Evolutionary conservation across 2,888 invertebrate species (phyloP).

Genomic region (Acronicta aceris): DNA sequence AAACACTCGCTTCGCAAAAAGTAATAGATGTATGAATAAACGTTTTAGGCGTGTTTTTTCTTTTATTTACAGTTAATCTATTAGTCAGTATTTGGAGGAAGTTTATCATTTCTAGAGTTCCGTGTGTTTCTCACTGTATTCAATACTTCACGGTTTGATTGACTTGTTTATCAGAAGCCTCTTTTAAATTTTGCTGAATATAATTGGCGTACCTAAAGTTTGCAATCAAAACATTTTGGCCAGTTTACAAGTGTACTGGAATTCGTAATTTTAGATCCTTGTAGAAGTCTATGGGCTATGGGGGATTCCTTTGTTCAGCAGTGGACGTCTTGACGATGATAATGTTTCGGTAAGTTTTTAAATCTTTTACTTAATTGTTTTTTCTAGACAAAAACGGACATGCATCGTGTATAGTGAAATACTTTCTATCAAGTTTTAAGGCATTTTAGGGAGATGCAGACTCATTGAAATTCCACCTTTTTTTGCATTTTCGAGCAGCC

Average conservation of each 20-base stretch:
- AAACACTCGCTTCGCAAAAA: slow-evolving; percentile 63
- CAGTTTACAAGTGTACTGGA: slow-evolving; percentile 6
- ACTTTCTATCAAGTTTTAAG: too few species aligned
- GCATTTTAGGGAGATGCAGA: too few species aligned
- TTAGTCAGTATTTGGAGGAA: slow-evolving; percentile 19
- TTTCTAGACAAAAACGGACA: too few species aligned
- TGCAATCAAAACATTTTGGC: slow-evolving; percentile 26
- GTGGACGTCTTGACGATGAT: too few species aligned
- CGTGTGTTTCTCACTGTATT: slow-evolving; percentile 11
- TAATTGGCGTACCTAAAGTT: slow-evolving; percentile 14
- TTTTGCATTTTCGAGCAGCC: slow-evolving; percentile 10
- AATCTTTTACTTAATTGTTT: too few species aligned
- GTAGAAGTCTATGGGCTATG: too few species aligned
- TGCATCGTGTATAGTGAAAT: too few species aligned
- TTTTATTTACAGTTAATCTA: slow-evolving; percentile 47
- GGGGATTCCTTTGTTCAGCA: too few species aligned
- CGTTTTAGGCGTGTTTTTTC: slow-evolving; percentile 29
- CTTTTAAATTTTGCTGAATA: slow-evolving; percentile 26
- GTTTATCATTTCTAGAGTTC: slow-evolving; percentile 32
- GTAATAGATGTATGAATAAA: slow-evolving; percentile 51
- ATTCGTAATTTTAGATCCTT: too few species aligned
- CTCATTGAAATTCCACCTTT: too few species aligned
- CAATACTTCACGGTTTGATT: slow-evolving; percentile 13
- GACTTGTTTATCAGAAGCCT: slow-evolving; percentile 27
- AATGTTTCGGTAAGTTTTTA: too few species aligned